Percentiles rank a stretch among this genome's conserved stretches.
Evolutionary conservation across 2,888 invertebrate species (phyloP).

Genomic region (Acleris laterana): DNA sequence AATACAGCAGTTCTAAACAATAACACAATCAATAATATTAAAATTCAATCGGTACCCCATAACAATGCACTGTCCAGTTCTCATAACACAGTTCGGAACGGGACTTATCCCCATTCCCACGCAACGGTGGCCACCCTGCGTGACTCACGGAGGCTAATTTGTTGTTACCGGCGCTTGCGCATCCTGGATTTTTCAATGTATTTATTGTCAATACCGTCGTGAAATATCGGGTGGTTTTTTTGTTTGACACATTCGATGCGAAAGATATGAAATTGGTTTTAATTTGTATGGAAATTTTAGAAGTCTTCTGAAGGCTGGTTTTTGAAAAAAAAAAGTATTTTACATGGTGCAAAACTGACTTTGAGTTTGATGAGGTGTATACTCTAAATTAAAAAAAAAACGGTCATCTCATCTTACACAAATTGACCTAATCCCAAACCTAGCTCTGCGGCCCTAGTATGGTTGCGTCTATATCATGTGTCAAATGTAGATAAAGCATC

Average conservation of each 20-base stretch:
- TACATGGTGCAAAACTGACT: too few relatives aligned
- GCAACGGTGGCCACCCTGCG: conserved; percentile 42
- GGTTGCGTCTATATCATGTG: too few relatives aligned
- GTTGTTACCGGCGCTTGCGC: conserved; percentile 57
- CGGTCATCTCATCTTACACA: too few relatives aligned
- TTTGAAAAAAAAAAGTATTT: too few relatives aligned
- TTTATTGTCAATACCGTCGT: conserved; percentile 35
- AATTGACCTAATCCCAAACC: too few relatives aligned
- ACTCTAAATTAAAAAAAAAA: too few relatives aligned
- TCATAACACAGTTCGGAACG: conserved; percentile 19
- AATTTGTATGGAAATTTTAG: conserved; percentile 14
- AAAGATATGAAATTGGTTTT: not conserved
- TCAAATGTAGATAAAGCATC: too few relatives aligned
- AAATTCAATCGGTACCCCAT: not conserved
- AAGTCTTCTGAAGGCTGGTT: too few relatives aligned
- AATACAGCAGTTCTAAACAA: not conserved
- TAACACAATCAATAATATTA: not conserved
- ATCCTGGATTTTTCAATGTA: conserved; percentile 45
- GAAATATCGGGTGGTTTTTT: not conserved
- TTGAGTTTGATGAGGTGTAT: too few relatives aligned
- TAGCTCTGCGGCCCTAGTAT: too few relatives aligned
- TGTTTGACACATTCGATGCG: not conserved
- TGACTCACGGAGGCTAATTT: conserved; percentile 68
- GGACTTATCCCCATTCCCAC: conserved; percentile 28
- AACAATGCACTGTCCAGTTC: conserved; percentile 6